Evolutionary conservation across 2,797 vertebrate genomes (phyloP).

Genomic region (Chrysocyon brachyurus): DNA sequence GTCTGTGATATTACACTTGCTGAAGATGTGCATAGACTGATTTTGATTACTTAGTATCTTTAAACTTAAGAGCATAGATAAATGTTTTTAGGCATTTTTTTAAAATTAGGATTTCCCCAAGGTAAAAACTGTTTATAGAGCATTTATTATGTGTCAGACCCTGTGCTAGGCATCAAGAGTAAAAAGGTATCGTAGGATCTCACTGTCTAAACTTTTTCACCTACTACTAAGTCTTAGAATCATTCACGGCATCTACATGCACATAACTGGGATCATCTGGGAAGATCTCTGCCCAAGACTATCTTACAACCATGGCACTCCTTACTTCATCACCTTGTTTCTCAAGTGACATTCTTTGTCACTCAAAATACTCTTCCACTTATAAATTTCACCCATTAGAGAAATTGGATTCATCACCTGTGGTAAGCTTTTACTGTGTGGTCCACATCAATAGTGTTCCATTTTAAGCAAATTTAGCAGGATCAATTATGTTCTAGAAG

Average conservation of each 20-base stretch:
- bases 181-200: not conserved
- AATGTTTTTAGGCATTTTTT: not conserved
- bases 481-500: not conserved
- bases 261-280: not conserved
- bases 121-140: not conserved
- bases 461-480: not conserved
- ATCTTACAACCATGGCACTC: not conserved
- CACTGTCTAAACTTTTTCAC: not conserved
- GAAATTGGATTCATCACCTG: not conserved
- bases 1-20: no score
- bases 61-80: not conserved
- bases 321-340: not conserved
- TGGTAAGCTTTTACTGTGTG: not conserved
- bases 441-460: not conserved
- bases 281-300: not conserved
- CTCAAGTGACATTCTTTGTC: not conserved
- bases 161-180: not conserved
- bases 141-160: not conserved
- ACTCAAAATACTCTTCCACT: not conserved
- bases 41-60: not conserved
- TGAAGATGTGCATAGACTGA: not conserved
- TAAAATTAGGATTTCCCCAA: not conserved
- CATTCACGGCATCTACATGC: fast-evolving
- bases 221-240: not conserved
- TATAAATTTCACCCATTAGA: not conserved